A percentile compares a stretch with the other conserved stretches of the same genome.
Conservation (phyloP, 2,888 invertebrate genomes). For the Cremastinae sp. region DNA sequence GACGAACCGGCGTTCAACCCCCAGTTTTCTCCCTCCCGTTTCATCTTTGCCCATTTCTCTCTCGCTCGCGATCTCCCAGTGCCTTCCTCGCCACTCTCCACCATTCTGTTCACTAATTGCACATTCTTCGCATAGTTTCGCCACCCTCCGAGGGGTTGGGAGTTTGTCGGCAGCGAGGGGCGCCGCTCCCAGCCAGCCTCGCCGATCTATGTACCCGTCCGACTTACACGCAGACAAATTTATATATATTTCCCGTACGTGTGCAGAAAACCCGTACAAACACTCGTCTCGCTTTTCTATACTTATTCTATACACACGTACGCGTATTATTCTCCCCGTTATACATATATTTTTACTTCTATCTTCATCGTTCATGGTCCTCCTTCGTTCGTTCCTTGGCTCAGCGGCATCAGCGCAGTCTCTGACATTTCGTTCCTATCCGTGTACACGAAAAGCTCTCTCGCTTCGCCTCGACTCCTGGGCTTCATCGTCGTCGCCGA, state of each 20-base stretch:
- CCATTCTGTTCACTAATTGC: conserved; percentile 95
- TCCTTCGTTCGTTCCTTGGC: conserved; percentile 34
- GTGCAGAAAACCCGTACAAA: no score
- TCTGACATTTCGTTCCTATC: conserved; percentile 52
- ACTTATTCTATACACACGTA: conserved; percentile 54
- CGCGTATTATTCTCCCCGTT: conserved; percentile 58
- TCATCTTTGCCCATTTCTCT: conserved; percentile 80
- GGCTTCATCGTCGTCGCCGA: conserved; percentile 53
- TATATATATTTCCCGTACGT: conserved; percentile 62
- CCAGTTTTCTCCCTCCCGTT: conserved; percentile 46
- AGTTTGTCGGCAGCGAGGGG: conserved; percentile 60
- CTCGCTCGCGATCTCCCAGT: conserved; percentile 83
- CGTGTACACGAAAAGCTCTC: conserved; percentile 11
- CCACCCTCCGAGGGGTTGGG: conserved; percentile 80
- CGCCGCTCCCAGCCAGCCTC: conserved; percentile 65
- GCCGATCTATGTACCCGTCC: conserved; percentile 3
- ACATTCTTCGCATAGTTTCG: conserved; percentile 98
- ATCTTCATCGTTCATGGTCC: conserved; percentile 53
- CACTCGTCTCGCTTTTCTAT: conserved; percentile 60
- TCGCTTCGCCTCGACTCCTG: conserved; percentile 43
- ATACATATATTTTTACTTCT: conserved; percentile 63
- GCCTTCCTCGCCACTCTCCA: conserved; percentile 79
- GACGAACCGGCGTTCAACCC: conserved; percentile 59
- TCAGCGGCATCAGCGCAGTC: no score
- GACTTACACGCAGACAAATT: conserved; percentile 10